Base-by-base conservation (phyloP, 2,113 vertebrate species). In the Cariama cristata region DNA sequence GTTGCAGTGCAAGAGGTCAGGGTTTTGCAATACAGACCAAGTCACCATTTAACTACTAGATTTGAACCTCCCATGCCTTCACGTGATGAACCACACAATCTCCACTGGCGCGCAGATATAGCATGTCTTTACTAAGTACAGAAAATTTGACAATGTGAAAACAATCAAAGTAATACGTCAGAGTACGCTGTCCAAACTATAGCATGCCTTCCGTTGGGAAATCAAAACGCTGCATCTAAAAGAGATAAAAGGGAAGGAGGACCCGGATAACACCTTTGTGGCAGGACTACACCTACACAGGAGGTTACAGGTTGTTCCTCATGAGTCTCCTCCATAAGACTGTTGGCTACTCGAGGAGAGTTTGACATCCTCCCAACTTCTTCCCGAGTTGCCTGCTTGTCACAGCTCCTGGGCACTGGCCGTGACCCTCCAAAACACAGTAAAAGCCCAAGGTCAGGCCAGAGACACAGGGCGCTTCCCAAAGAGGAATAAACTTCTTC, bases 341-440 rank as follows among this genome's bases (percentile, higher is more conserved):
- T 2, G 0, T 24, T n/a, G 50, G 42, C 44, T 63, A 26, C 75
- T 27, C 6, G 2, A 32, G 32, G 8, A 28, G 5, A 73, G 10
- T 0, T 0, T 20, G 67, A 75, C n/a, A 33, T 42, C 18, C 14
- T 12, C 26, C 19, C 14, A 5, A 20, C 24, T 21, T 52, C 42
- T 60, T 64, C 28, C 21, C 33, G n/a, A 68, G 24, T 33, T 33
- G 14, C 42, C 14, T 62, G 83, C 21, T 52, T 7, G 2, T 66
- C 56, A 49, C 24, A 74, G 35, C 42, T 64, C 14, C 69, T 38
- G 58, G 22, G 38, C 2, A 1, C 45, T 71, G 30, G 9, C 32
- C 6, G 1, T 24, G 55, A 59, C 23, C 50, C 16, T 71, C 19
- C 12, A 74, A 90, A 81, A 40, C 8, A 23, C 2, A 47, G 24